These are phyloP conservation scores for Ptychodera flava DNA, from an alignment of 35 echinoderm and acorn worm genomes.

Conservation along the genomic window DNA sequence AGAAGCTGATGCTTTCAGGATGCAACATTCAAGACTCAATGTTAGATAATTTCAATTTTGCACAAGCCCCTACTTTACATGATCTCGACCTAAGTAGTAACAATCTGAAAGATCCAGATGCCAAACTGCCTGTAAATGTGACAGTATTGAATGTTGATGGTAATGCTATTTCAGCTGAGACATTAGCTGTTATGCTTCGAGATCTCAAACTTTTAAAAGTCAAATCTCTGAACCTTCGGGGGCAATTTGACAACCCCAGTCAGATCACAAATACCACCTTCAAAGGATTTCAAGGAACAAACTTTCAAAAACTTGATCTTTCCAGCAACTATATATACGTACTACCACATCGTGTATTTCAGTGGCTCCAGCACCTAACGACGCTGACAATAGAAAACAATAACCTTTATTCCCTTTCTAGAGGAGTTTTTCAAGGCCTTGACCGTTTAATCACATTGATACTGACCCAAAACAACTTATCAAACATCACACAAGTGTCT, in stretches of 20 bases:
- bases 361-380: background rate
- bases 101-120: background rate
- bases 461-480: background rate
- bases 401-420: background rate
- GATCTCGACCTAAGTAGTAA: background rate
- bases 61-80: background rate
- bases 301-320: background rate
- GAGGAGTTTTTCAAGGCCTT: background rate
- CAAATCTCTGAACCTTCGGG: background rate
- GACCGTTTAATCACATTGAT: background rate
- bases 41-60: too few species aligned
- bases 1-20: background rate
- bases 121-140: background rate
- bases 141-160: background rate
- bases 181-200: background rate
- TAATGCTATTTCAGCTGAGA: background rate
- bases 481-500: background rate
- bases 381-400: background rate
- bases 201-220: background rate
- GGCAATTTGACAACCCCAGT: too few species aligned
- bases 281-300: background rate
- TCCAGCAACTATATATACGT: background rate
- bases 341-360: background rate
- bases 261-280: background rate
- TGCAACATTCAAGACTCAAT: too few species aligned